Base-by-base conservation (phyloP, 2,888 invertebrate genomes). In the Mimumesa dahlbomi region DNA sequence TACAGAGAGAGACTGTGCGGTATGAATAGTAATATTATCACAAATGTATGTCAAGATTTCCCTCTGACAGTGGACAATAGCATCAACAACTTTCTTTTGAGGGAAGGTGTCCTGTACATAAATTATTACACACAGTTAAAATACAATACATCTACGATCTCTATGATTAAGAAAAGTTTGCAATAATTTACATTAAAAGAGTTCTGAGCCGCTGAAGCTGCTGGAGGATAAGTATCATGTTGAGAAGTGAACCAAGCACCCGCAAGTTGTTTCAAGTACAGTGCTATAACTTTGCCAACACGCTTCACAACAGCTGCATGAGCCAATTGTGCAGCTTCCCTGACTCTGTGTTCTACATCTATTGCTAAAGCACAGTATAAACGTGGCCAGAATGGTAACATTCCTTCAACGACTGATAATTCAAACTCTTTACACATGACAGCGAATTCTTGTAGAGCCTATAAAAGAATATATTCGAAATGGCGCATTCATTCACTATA, bases 181-280 rank as follows among this genome's bases (percentile, higher is more conserved):
- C 6, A 29, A 34, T 31, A 29, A 19, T 22, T 64, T 85, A 92
- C 93, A 79, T 91, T 91, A 77, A 96, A 95, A 2, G 95, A 92
- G 75, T 91, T 90, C 31, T 89, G 90, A 0, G 96, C 96, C 64
- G 93, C 92, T 75, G 93, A 92, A 4, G 96, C 94, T 14, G 96
- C 96, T 7, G 97, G 96, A 36, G 95, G 94, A 90, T 96, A 95
- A 9, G 94, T 94, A 88, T 98, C 98, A 90, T 94, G 94, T 86
- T 94, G 95, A 53, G 96, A 94, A 43, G 94, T 92, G 83, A 97
- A 93, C 98, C 98, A 98, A 2, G 94, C 92, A 1, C 96, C 96
- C 85, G 94, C 93, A 67, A 98, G 87, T 85, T 93, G 93, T 83
- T 94, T 94, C 54, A 98, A 91, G 86, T 93, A 93, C 0, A 95